These are phyloP conservation scores for Macroteleia sp. DNA, from an alignment of 2,888 invertebrate genomes.

Conservation along the genomic window DNA sequence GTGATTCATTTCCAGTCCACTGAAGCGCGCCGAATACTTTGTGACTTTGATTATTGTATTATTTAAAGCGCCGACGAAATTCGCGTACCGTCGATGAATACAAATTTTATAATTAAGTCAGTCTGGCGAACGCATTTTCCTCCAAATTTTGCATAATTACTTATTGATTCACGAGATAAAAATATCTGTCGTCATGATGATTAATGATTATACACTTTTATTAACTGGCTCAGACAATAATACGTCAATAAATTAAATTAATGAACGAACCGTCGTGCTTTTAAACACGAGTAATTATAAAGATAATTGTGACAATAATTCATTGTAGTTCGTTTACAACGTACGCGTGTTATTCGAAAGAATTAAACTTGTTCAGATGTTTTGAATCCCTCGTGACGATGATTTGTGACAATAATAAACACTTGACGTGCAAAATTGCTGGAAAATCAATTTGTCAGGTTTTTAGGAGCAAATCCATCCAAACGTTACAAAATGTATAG, in stretches of 20 bases:
- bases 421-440: no score
- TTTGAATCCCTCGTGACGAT: no score
- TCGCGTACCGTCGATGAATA: conserved; percentile 27
- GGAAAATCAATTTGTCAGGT: conserved; percentile 15
- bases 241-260: no score
- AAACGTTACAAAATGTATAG: conserved; percentile 23
- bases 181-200: background rate
- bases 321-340: no score
- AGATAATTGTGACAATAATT: no score
- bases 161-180: background rate
- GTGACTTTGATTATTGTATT: background rate
- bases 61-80: conserved; percentile 5
- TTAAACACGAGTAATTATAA: no score
- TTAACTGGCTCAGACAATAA: no score
- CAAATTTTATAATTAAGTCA: conserved; percentile 36
- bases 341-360: no score
- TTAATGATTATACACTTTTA: background rate
- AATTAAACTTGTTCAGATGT: no score
- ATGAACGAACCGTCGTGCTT: no score
- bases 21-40: background rate
- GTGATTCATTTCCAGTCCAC: background rate
- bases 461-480: conserved; percentile 57
- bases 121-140: background rate
- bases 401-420: no score
- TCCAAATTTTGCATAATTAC: background rate